Conservation (phyloP, 1,140 invertebrate genomes). For the Macrobrachium nipponense region DNA sequence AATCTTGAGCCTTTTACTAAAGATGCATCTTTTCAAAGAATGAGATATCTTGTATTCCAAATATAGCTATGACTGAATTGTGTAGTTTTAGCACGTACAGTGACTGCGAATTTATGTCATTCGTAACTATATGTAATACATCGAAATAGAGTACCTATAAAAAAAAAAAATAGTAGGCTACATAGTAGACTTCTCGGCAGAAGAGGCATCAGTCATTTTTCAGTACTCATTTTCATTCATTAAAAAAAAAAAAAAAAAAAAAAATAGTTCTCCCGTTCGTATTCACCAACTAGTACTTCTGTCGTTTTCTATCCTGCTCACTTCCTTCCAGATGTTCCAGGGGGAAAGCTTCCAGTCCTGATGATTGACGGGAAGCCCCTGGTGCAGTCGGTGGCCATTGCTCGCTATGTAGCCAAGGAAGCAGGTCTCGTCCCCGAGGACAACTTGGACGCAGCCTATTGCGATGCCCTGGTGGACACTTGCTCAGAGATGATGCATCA, state of each 20-base stretch:
- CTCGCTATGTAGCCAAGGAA: conserved; percentile 30
- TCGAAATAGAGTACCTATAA: no score
- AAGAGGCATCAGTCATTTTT: neutral
- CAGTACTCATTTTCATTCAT: neutral
- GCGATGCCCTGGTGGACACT: conserved; percentile 40
- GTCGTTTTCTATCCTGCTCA: neutral
- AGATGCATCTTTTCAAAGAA: neutral
- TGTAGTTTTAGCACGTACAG: no score
- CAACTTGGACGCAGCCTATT: conserved; percentile 6
- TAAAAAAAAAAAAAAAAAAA: neutral
- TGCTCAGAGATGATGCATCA: conserved; percentile 3
- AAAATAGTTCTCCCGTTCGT: neutral
- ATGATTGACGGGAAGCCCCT: conserved; percentile 24
- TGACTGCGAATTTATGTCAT: no score
- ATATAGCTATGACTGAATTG: no score
- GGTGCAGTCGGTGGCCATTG: conserved; percentile 34
- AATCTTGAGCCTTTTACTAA: neutral
- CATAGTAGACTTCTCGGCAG: no score
- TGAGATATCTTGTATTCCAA: neutral
- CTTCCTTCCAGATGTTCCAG: conserved; percentile 10
- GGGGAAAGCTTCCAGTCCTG: conserved; percentile 29
- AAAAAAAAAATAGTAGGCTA: no score
- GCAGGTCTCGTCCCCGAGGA: conserved; percentile 25
- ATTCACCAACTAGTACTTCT: neutral
- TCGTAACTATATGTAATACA: no score